Evolutionary conservation across 1,140 invertebrate genomes (phyloP).

Genomic region (Lordiphosa collinella): DNA sequence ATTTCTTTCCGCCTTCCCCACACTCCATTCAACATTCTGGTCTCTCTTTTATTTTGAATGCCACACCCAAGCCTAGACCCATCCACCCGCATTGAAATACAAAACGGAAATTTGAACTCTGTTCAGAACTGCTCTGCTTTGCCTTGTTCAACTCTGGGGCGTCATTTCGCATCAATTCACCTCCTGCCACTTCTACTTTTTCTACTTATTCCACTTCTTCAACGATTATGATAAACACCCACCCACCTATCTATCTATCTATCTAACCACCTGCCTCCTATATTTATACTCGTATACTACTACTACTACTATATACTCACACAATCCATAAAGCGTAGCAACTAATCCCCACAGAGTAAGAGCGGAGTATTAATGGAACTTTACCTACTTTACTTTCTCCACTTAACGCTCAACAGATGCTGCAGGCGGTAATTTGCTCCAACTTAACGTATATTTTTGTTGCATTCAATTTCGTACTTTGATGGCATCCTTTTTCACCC

Average conservation of each 20-base stretch:
- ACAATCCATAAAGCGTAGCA: slow-evolving; percentile 37
- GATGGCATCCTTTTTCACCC: not conserved
- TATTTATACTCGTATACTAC: slow-evolving; percentile 19
- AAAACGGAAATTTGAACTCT: slow-evolving; percentile 24
- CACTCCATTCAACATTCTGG: slow-evolving; percentile 8
- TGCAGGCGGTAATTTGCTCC: slow-evolving; percentile 73
- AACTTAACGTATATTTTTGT: slow-evolving; percentile 28
- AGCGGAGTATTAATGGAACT: slow-evolving; percentile 58
- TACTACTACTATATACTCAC: slow-evolving; percentile 16
- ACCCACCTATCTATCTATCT: slow-evolving; percentile 10
- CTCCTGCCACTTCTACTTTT: slow-evolving; percentile 20
- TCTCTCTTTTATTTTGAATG: slow-evolving; percentile 45
- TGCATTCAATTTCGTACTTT: slow-evolving; percentile 4
- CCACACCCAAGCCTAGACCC: slow-evolving; percentile 39
- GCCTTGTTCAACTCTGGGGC: too few relatives aligned
- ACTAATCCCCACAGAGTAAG: slow-evolving; percentile 19
- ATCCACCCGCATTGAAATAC: slow-evolving; percentile 19
- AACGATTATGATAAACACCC: slow-evolving; percentile 17
- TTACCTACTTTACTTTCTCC: slow-evolving; percentile 49
- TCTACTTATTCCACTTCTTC: slow-evolving; percentile 38
- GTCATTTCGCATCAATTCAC: too few relatives aligned
- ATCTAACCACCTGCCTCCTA: slow-evolving; percentile 17
- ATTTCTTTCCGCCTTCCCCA: slow-evolving; percentile 50
- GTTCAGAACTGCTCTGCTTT: not conserved
- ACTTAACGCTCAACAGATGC: slow-evolving; percentile 76